Conservation (phyloP, 2,888 invertebrate genomes). For the Trachelus stipa region DNA sequence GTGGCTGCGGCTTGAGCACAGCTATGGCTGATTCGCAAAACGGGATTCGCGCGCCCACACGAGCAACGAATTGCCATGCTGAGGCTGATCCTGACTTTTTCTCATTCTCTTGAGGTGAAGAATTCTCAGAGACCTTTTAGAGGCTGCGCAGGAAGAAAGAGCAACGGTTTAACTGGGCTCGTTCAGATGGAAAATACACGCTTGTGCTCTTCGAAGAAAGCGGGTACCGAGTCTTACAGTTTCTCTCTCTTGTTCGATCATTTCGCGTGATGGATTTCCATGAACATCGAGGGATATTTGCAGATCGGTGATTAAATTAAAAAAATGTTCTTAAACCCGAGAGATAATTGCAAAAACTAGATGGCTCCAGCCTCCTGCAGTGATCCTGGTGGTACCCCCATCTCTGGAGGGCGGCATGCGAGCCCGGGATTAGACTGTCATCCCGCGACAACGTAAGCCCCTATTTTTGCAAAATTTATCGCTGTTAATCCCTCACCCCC, state of each 20-base stretch:
- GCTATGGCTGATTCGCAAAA: neutral
- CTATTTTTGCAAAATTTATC: conserved; percentile 67
- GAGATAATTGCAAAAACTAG: conserved; percentile 60
- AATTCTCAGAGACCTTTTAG: neutral
- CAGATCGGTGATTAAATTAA: conserved; percentile 15
- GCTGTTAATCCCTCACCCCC: conserved; percentile 65
- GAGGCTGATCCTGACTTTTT: neutral
- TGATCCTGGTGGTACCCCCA: conserved; percentile 41
- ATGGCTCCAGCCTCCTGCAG: conserved; percentile 33
- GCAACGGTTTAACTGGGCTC: no score
- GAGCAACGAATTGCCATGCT: neutral
- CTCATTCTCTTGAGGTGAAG: neutral
- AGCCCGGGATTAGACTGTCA: conserved; percentile 65
- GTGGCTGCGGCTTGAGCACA: conserved; percentile 32
- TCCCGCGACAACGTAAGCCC: conserved; percentile 65
- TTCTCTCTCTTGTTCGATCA: neutral
- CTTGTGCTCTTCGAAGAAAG: neutral
- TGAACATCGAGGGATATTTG: conserved; percentile 15
- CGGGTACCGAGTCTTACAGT: neutral
- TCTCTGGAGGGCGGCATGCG: conserved; percentile 40
- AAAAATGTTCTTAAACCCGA: conserved; percentile 18
- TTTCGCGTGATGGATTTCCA: conserved; percentile 21
- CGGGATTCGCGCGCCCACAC: neutral
- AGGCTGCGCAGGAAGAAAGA: no score
- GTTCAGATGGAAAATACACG: no score